Evolutionary conservation across 2,888 invertebrate species (phyloP).

Genomic region (Pardosa pseudoannulata): DNA sequence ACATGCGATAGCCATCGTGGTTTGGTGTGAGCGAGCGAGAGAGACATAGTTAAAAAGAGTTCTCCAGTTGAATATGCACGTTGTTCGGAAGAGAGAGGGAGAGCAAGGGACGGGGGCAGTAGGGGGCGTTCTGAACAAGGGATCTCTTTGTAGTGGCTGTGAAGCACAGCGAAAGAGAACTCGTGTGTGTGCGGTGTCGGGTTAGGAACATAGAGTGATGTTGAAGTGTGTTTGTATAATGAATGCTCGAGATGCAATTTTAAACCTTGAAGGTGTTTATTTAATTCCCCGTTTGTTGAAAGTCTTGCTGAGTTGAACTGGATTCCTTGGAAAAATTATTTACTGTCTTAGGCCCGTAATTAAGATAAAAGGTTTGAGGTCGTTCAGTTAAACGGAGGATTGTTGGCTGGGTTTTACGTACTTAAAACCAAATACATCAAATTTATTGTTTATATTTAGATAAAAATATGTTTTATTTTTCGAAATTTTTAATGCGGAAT

Average conservation of each 20-base stretch:
- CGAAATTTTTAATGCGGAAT: too few relatives aligned
- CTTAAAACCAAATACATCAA: too few relatives aligned
- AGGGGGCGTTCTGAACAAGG: conserved; percentile 21
- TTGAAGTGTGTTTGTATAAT: conserved; percentile 3
- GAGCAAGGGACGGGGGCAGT: not conserved
- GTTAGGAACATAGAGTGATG: conserved; percentile 12
- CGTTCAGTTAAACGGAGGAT: too few relatives aligned
- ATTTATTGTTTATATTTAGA: too few relatives aligned
- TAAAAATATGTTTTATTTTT: too few relatives aligned
- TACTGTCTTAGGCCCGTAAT: too few relatives aligned
- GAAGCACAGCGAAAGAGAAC: conserved; percentile 19
- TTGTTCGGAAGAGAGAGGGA: conserved; percentile 18
- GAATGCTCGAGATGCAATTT: conserved; percentile 12
- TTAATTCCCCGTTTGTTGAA: conserved; percentile 10
- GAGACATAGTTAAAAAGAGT: conserved; percentile 15
- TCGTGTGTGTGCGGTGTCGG: conserved; percentile 21
- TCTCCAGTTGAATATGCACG: not conserved
- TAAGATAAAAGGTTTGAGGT: too few relatives aligned
- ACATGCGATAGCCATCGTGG: conserved; percentile 64
- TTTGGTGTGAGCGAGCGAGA: conserved; percentile 40
- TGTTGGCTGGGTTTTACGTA: too few relatives aligned
- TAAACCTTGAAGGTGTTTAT: conserved; percentile 20
- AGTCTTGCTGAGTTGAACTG: not conserved
- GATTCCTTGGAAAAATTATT: not conserved
- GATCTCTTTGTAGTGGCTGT: conserved; percentile 30